Evolutionary conservation across 2,113 vertebrate species (phyloP), one percentile per base, ranked within the genome.

Genomic region (Oenanthe oenanthe): DNA sequence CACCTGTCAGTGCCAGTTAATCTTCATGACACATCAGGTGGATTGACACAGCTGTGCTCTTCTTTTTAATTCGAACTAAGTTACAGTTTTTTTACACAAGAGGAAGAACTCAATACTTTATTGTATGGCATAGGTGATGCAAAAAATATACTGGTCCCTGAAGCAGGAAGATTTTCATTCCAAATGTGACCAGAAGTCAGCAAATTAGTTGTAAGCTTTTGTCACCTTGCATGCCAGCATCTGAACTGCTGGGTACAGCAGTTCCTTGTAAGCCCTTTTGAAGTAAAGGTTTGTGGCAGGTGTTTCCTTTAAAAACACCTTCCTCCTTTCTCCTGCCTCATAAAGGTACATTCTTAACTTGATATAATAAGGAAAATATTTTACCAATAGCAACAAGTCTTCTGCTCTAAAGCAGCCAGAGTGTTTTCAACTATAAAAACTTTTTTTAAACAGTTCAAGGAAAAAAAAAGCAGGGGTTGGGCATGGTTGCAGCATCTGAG

Each of bases 11-110:
- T 77, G 85, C 57, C 74, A 21, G 9, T 85, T 85, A 50, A 47
- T 76, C 57, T 84, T 71, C 54, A 26, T 25, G 36, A 62, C 88
- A 60, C 57, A 10, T 48, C 50, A 53, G 89, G 63, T 68, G 58
- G 75, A 82, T 53, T 45, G 81, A 28, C 38, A 29, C 0, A 4
- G 21, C 48, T 47, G 2, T 36, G 47, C 29, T 62, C 76, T 91
- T 82, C 53, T 73, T 57, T 90, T 79, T 58, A 63, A 71, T 86
- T 93, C 66, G 89, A 54, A 12, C 34, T 42, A 29, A 82, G 54
- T 54, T 62, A 24, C 38, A 83, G 40, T 56, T 89, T 48, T 77
- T 36, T 36, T 36, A 36, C 76, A 18, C 51, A 36, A 51, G 70
- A 75, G 45, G 36, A 80, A 54, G n/a, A 60, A 43, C 21, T 68